A percentile compares a stretch with the other conserved stretches of the same genome.
These are phyloP conservation scores for Drosophila robusta DNA, from an alignment of 2,888 invertebrate genomes.

Conservation along the genomic window DNA sequence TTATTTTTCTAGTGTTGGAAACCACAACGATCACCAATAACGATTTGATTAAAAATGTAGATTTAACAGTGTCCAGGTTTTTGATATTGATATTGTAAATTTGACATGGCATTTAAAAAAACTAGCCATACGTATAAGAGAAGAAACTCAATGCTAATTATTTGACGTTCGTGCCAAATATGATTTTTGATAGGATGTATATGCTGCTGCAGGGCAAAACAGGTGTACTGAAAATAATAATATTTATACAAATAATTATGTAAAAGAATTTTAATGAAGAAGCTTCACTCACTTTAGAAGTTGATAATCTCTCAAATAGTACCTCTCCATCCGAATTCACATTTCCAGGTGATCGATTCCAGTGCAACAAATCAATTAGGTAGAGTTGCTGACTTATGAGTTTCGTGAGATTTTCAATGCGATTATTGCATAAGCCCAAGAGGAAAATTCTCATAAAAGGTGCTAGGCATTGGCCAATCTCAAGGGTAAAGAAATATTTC, in stretches of 20 bases:
- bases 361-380: constrained; percentile 2
- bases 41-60: too few species aligned
- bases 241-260: too few species aligned
- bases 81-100: constrained; percentile 12
- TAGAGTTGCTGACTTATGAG: neutral
- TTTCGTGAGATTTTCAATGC: constrained; percentile 9
- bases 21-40: too few species aligned
- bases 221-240: neutral
- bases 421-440: constrained; percentile 6
- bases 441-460: constrained; percentile 1
- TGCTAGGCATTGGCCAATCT: constrained; percentile 5
- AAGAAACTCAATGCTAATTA: constrained; percentile 4
- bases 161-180: constrained; percentile 20
- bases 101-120: constrained; percentile 14
- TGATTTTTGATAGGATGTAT: constrained; percentile 11
- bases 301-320: neutral
- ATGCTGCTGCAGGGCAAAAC: constrained; percentile 10
- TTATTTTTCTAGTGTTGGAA: too few species aligned
- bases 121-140: constrained; percentile 4
- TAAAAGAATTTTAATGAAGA: neutral
- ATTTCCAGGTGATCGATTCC: neutral
- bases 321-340: too few species aligned
- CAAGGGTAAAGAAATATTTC: neutral
- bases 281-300: constrained; percentile 11
- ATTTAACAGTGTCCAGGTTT: too few species aligned